A percentile compares a stretch with the other conserved stretches of the same genome.
Conservation (phyloP, 2,113 vertebrate species). For the Mystacornis crossleyi region DNA sequence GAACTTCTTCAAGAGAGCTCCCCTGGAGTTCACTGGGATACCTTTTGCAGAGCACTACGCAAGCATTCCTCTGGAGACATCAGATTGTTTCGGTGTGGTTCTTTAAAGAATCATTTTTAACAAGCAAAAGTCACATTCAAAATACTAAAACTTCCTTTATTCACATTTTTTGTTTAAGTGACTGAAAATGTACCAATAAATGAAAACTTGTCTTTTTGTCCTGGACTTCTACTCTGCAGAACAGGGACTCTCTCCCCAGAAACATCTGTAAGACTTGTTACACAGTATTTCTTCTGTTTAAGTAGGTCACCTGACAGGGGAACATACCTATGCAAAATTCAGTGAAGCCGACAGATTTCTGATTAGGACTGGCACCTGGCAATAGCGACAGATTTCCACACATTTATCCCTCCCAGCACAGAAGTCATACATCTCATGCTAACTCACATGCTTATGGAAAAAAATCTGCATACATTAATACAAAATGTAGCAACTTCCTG, state of each 20-base stretch:
- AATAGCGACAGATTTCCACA: not conserved
- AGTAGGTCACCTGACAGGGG: conserved; percentile 11
- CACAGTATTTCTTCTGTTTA: not conserved
- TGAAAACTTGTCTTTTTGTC: not conserved
- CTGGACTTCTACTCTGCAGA: not conserved
- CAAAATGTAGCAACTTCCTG: not conserved
- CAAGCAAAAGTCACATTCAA: not conserved
- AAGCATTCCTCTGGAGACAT: not conserved
- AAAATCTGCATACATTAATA: not conserved
- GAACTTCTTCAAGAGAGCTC: not conserved
- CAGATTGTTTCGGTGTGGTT: not conserved
- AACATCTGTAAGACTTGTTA: not conserved
- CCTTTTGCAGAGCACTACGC: not conserved
- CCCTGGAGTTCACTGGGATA: not conserved
- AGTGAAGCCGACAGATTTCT: not conserved
- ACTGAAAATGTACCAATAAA: not conserved
- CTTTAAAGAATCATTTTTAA: not conserved
- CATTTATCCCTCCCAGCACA: not conserved
- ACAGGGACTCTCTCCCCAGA: not conserved
- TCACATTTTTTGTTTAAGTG: not conserved
- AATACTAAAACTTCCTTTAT: not conserved
- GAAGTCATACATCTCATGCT: not conserved
- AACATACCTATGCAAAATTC: conserved; percentile 10
- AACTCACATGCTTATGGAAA: not conserved
- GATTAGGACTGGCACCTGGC: conserved; percentile 6